Evolutionary conservation across 1,140 invertebrate genomes (phyloP), one percentile per base, ranked within the genome.

Genomic region (Heliconius hermathena): DNA sequence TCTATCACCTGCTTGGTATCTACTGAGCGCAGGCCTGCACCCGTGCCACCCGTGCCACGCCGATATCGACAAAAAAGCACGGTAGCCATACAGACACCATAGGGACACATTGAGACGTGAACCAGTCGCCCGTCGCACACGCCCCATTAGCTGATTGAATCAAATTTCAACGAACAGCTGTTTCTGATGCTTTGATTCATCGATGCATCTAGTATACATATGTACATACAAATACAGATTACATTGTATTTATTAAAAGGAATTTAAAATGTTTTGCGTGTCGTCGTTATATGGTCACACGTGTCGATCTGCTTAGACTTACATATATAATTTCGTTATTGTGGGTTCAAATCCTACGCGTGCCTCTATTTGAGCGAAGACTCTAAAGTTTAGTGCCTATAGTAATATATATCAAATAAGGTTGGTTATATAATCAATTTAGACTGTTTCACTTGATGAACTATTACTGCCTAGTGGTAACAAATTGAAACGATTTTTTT

Each of bases 131-230:
- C 71, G 80, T 88, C 85, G 82, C 87, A 90, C 83, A 85, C 88
- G 89, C 86, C 88, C 89, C 90, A 94, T 94, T 91, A 91, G 84
- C 81, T 86, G 82, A 81, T 82, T 85, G 91, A 91, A 90, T 94
- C 89, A 88, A 89, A 91, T 92, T 89, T 87, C 90, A 89, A 84
- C 82, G 87, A 91, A 89, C 91, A 93, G 89, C 91, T 93, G 91
- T 52, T 78, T 72, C 60, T 22, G 41, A 75, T 70, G 46, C 73
- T 54, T 78, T 78, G 20, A 72, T 77, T 71, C 41, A 54, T 71
- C 66, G 36, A 76, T 29, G 57, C 74, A 70, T 49, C 33, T 72
- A 49, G 33, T 60, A 38, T 49, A 41, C 46, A 49, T 52, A 66
- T 46, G 41, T 46, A 46, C 0, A 16, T 46, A 46, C 41, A 46